Evolutionary conservation across 1,140 invertebrate species (phyloP).

Genomic region (Papilio dardanus): DNA sequence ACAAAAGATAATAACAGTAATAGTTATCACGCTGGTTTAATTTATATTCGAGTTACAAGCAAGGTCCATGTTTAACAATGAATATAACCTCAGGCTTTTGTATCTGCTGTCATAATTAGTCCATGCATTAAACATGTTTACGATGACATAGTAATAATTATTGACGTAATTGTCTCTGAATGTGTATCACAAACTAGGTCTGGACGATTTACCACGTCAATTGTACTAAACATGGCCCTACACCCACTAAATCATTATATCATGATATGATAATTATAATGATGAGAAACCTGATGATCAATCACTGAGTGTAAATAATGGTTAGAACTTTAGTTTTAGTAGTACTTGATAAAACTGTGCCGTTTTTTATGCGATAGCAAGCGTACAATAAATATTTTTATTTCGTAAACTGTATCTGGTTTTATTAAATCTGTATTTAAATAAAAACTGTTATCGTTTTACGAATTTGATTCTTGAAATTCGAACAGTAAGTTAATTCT

Average conservation of each 20-base stretch:
- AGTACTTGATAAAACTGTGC: too few relatives aligned
- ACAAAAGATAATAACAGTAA: neutral
- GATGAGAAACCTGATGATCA: too few relatives aligned
- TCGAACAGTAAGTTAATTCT: neutral
- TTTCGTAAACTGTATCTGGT: too few relatives aligned
- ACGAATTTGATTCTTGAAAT: neutral
- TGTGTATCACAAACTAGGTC: neutral
- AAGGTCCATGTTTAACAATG: neutral
- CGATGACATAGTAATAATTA: neutral
- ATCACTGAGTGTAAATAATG: too few relatives aligned
- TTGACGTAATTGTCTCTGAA: neutral
- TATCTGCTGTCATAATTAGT: conserved; percentile 16
- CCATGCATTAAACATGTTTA: conserved; percentile 13
- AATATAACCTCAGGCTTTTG: conserved; percentile 2
- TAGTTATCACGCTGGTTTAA: neutral
- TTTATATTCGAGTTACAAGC: neutral
- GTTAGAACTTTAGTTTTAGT: too few relatives aligned
- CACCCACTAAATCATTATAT: neutral
- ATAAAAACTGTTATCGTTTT: too few relatives aligned
- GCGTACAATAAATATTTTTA: too few relatives aligned
- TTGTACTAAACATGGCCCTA: neutral
- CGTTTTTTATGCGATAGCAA: too few relatives aligned
- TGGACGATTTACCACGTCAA: neutral
- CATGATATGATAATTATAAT: too few relatives aligned
- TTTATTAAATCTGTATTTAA: too few relatives aligned